These are phyloP conservation scores for Gastrophysa polygoni DNA, from an alignment of 2,888 invertebrate genomes.

Conservation along the genomic window DNA sequence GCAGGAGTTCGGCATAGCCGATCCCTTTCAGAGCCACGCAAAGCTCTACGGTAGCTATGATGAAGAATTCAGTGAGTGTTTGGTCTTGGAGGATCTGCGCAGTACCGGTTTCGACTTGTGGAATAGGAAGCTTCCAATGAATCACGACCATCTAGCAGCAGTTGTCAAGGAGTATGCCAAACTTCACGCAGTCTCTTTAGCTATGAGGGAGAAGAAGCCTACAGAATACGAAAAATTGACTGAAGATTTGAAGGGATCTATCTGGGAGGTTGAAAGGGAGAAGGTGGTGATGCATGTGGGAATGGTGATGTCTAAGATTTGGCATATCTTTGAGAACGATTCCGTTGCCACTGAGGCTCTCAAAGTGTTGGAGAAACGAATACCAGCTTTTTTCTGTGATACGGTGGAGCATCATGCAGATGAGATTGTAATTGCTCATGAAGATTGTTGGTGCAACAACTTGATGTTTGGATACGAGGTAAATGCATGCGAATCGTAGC, in stretches of 20 bases:
- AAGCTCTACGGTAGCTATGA: constrained; percentile 25
- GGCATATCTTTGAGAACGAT: constrained; percentile 14
- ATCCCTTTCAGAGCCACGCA: constrained; percentile 15
- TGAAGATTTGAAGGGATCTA: constrained; percentile 11
- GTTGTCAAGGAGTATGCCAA: constrained; percentile 47
- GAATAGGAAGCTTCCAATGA: constrained; percentile 42
- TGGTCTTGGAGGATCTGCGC: constrained; percentile 47
- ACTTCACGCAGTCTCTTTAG: constrained; percentile 49
- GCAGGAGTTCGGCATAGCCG: constrained; percentile 22
- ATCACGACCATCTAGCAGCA: constrained; percentile 43
- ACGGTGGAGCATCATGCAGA: background rate
- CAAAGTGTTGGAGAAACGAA: background rate
- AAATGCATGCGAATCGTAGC: too few species aligned
- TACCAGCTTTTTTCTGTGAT: background rate
- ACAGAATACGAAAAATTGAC: constrained; percentile 34
- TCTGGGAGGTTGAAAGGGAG: constrained; percentile 12
- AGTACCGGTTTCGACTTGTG: constrained; percentile 41
- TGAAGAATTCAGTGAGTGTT: constrained; percentile 27
- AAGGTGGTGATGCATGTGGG: background rate
- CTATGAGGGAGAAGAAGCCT: constrained; percentile 42
- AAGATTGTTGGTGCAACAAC: constrained; percentile 48
- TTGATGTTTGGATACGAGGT: constrained; percentile 18
- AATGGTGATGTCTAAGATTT: constrained; percentile 7
- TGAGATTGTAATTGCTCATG: constrained; percentile 37
- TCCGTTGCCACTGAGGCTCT: background rate